Base-by-base conservation (phyloP, 1,140 invertebrate species). In the Hyles euphorbiae region DNA sequence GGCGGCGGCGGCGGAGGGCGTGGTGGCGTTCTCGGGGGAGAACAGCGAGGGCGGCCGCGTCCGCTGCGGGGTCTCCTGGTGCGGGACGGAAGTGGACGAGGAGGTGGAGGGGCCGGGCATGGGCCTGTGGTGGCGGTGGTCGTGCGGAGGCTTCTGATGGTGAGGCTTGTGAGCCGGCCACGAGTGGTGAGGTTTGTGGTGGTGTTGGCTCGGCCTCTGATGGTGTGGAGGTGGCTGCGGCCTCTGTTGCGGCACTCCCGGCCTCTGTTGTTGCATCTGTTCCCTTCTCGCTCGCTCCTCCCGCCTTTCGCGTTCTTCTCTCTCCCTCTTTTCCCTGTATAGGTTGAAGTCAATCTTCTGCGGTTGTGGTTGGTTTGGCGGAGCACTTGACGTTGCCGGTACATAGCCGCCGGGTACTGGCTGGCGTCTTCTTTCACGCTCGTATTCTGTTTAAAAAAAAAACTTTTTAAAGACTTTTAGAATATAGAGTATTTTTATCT, bases 311-410 rank as follows among this genome's bases (percentile, higher is more conserved):
- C 83, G 62, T n/a, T 88, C 83, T 55, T 88, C 84, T 34, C 86
- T 68, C 58, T 89, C 85, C 44, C 81, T 68, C 61, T 87, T 84
- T 60, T 90, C 87, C 59, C 84, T 75, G 68, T 90, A 90, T 9
- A 83, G 63, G 59, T 84, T 87, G 58, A 78, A 89, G 66, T 89
- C 87, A 50, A 90, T 88, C 64, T 89, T 89, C 51, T 86, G 81
- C 5, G 81, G 81, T 60, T 70, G 80, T 0, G 76, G 72, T 32
- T 68, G 59, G 55, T 64, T 62, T 2, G 68, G 53, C 7, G 67
- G 71, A 3, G 68, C 63, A 6, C 75, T 58, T 0, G 80, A 65
- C 0, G 74, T 70, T 0, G 81, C 85, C 5, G 85, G 85, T 7
- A 85, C 80, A 52, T 88, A 88, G 11, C 85, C 83, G 46, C 85